phyloP scores from a whole-genome alignment of 2,113 vertebrate genomes.

The Opisthocomus hoazin region DNA sequence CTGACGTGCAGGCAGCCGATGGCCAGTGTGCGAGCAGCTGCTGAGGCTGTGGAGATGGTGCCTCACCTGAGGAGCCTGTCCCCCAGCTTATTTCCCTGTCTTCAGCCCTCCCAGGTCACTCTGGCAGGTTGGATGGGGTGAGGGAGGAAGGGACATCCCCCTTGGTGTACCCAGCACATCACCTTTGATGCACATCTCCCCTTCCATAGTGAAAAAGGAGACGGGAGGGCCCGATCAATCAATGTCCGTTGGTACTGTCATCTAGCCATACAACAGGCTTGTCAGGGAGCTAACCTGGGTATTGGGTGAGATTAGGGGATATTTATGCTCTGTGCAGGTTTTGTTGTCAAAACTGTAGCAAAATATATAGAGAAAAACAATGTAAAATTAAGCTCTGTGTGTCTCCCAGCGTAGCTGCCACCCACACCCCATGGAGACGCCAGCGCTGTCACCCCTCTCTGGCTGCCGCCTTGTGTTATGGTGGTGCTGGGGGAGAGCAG shows the following conservation, averaged over 20 bases:
- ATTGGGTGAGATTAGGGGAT: not conserved
- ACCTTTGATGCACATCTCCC: not conserved
- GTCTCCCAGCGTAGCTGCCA: not conserved
- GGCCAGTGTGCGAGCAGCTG: not conserved
- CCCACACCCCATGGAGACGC: rapidly evolving
- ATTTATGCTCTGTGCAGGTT: not conserved
- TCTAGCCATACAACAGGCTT: not conserved
- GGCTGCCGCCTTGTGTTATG: rapidly evolving
- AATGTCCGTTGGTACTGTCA: not conserved
- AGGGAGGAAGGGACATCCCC: not conserved
- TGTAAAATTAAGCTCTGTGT: not conserved
- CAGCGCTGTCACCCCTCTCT: not conserved
- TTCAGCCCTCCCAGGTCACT: not conserved
- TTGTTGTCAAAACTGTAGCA: not conserved
- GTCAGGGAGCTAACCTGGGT: not conserved
- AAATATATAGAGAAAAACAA: not conserved
- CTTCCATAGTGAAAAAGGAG: not conserved
- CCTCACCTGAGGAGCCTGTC: not conserved
- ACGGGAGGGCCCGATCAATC: not conserved
- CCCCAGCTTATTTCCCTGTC: not conserved
- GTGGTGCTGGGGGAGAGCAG: not conserved
- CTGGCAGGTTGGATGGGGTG: not conserved
- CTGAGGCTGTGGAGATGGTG: not conserved
- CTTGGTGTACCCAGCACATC: not conserved
- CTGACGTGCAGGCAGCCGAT: not conserved